A percentile compares a stretch with the other conserved stretches of the same genome.
Conservation (phyloP, 1,140 invertebrate genomes). For the Sogatella furcifera region DNA sequence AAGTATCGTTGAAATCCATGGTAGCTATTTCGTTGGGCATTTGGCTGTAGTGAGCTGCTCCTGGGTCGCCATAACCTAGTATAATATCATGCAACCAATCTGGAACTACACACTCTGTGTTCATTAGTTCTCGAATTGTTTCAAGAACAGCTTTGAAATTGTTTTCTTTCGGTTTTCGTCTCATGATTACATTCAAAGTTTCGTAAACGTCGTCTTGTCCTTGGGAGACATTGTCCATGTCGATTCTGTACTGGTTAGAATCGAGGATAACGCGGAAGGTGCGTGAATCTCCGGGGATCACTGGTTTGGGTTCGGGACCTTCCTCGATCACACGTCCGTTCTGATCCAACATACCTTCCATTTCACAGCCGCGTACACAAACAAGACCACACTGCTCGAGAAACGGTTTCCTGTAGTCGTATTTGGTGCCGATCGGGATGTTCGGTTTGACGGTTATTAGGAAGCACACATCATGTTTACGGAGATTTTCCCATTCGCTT, state of each 20-base stretch:
- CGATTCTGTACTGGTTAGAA: constrained; percentile 89
- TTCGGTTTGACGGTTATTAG: constrained; percentile 81
- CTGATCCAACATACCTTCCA: constrained; percentile 96
- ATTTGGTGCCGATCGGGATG: constrained; percentile 71
- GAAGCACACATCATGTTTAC: constrained; percentile 98
- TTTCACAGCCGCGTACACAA: constrained; percentile 93
- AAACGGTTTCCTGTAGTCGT: constrained; percentile 71
- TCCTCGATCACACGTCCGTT: constrained; percentile 96
- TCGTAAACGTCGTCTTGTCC: constrained; percentile 85
- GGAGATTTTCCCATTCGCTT: constrained; percentile 90
- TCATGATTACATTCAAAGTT: constrained; percentile 94
- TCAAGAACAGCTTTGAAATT: constrained; percentile 99
- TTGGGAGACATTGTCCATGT: constrained; percentile 73
- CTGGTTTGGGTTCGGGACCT: constrained; percentile 78
- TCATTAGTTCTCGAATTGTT: constrained; percentile 97
- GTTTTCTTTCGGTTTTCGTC: constrained; percentile 97
- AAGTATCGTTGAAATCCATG: constrained; percentile 97
- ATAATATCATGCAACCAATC: constrained; percentile 98
- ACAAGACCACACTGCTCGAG: constrained; percentile 82
- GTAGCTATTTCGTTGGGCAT: constrained; percentile 64
- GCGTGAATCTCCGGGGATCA: constrained; percentile 75
- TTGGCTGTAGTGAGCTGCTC: constrained; percentile 86
- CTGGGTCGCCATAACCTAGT: constrained; percentile 94
- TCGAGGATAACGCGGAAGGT: constrained; percentile 92
- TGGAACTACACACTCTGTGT: constrained; percentile 97